These are phyloP conservation scores for Danionella cerebrum DNA, from an alignment of 2,113 vertebrate genomes.

Conservation along the genomic window DNA sequence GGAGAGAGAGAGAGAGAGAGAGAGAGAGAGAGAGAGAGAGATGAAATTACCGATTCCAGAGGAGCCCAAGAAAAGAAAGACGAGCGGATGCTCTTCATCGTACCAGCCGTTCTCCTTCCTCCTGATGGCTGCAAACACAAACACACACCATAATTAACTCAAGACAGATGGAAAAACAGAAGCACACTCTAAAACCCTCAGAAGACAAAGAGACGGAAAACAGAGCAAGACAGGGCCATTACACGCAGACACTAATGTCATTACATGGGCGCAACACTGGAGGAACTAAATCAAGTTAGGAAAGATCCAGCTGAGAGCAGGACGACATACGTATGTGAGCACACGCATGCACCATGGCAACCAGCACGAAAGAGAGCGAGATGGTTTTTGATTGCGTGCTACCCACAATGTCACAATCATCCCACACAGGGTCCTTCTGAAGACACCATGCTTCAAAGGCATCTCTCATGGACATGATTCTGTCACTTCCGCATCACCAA, in stretches of 20 bases:
- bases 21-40: neutral
- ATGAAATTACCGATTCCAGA: slow-evolving; percentile 86
- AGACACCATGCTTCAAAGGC: neutral
- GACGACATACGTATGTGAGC: too few species aligned
- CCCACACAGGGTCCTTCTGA: neutral
- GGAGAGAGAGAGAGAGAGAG: neutral
- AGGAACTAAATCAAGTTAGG: slow-evolving; percentile 96
- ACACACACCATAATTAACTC: slow-evolving; percentile 6
- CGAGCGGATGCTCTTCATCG: slow-evolving; percentile 92
- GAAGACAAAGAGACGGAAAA: slow-evolving; percentile 23
- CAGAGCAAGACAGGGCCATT: slow-evolving; percentile 72
- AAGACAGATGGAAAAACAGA: slow-evolving; percentile 24
- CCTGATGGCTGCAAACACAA: slow-evolving; percentile 73
- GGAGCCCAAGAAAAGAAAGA: slow-evolving; percentile 94
- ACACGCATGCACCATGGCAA: slow-evolving; percentile 63
- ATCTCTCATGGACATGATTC: too few species aligned
- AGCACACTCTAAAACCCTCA: too few species aligned
- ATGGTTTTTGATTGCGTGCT: too few species aligned
- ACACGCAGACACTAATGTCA: slow-evolving; percentile 88
- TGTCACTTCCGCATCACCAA: too few species aligned
- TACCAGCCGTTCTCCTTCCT: slow-evolving; percentile 99
- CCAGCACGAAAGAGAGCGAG: slow-evolving; percentile 23
- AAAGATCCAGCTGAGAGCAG: slow-evolving; percentile 78
- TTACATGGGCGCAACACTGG: slow-evolving; percentile 88
- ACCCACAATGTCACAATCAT: neutral